Conservation (phyloP, 2,113 vertebrate genomes). For the Chroicocephalus ridibundus region DNA sequence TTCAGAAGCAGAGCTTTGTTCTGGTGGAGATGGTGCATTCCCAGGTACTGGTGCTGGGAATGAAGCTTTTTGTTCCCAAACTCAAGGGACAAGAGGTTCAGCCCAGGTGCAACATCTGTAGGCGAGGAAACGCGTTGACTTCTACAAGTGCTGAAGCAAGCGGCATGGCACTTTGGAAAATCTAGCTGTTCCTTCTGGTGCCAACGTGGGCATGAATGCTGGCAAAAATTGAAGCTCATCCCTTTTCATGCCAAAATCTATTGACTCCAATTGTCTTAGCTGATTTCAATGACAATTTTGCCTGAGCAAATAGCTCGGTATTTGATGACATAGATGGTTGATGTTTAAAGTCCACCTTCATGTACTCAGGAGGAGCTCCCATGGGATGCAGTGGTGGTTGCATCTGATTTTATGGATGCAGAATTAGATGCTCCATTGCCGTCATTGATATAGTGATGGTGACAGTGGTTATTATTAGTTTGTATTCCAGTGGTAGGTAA, state of each 20-base stretch:
- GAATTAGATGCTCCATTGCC: neutral
- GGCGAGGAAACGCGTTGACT: neutral
- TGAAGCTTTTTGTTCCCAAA: neutral
- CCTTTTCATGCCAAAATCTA: neutral
- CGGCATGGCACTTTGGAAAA: neutral
- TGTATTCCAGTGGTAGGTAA: neutral
- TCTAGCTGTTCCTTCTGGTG: neutral
- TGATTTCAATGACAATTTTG: neutral
- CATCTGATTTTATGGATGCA: neutral
- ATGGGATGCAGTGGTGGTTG: neutral
- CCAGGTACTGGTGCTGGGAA: neutral
- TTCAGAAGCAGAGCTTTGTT: neutral
- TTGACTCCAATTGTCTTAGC: neutral
- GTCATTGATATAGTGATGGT: neutral
- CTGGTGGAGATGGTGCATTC: neutral
- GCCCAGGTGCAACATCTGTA: neutral
- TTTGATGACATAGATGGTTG: neutral
- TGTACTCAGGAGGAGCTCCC: neutral
- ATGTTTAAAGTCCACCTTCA: neutral
- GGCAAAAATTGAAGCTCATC: neutral
- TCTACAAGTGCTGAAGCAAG: neutral
- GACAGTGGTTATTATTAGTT: neutral
- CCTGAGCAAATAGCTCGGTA: neutral
- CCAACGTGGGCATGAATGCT: fast-evolving
- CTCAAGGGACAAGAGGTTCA: neutral